These are phyloP conservation scores for Caenorhabditis sp. DNA, from an alignment of 2,888 invertebrate genomes.

Conservation along the genomic window DNA sequence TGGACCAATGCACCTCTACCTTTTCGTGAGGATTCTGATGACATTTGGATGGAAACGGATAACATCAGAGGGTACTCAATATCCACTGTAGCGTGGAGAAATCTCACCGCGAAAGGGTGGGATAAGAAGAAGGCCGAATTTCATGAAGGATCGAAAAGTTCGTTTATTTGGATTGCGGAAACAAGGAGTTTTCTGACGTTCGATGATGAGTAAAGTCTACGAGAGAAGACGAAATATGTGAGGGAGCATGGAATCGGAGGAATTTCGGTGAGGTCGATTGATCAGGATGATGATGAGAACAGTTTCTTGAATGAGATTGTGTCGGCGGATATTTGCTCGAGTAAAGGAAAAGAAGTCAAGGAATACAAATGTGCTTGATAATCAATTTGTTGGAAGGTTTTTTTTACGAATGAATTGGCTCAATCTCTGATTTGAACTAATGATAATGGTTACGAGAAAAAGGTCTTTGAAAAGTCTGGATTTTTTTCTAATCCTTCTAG, in stretches of 20 bases:
- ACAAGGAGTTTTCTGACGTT: slow-evolving; percentile 1
- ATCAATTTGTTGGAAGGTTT: too few species aligned
- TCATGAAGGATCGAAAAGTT: slow-evolving; percentile 8
- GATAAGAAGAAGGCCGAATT: neutral
- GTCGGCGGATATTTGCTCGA: slow-evolving; percentile 2
- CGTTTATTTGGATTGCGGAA: neutral
- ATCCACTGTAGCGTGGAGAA: neutral
- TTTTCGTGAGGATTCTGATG: too few species aligned
- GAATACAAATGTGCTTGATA: neutral
- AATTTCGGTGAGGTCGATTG: neutral
- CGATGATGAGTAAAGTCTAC: neutral
- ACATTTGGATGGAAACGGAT: too few species aligned
- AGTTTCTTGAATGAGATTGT: neutral
- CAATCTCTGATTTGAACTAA: too few species aligned
- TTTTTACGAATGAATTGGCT: too few species aligned
- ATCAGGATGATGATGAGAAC: slow-evolving; percentile 7
- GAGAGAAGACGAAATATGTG: slow-evolving; percentile 7
- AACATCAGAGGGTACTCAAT: too few species aligned
- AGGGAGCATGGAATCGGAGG: slow-evolving; percentile 5
- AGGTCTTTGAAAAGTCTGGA: too few species aligned
- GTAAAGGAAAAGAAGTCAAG: neutral
- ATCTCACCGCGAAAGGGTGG: neutral
- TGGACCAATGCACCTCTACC: too few species aligned
- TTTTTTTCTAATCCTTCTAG: too few species aligned
- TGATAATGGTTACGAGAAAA: too few species aligned